Percentiles rank a stretch among this genome's conserved stretches.
These are phyloP conservation scores for Sphinx pinastri DNA, from an alignment of 2,888 invertebrate species.

Conservation along the genomic window DNA sequence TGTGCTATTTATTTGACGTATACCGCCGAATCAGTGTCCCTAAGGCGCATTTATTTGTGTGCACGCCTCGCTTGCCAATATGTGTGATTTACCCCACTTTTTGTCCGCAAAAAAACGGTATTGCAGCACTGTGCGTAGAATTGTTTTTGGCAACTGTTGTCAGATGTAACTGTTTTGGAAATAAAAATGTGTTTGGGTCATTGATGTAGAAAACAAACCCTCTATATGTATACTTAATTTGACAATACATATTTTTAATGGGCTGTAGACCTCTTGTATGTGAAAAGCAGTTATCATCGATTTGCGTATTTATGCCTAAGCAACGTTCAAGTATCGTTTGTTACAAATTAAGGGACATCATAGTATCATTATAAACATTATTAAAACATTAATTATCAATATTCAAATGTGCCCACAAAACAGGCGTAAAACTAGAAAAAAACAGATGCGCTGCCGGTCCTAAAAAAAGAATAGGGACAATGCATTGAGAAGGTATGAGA, in stretches of 20 bases:
- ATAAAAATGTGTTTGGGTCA: not conserved
- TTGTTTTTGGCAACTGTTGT: conserved; percentile 17
- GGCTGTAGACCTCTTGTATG: not conserved
- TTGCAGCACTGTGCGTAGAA: conserved; percentile 20
- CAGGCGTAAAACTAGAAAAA: too few relatives aligned
- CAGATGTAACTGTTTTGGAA: not conserved
- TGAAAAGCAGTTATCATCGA: too few relatives aligned
- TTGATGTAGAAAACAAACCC: too few relatives aligned
- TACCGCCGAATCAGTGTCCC: conserved; percentile 72
- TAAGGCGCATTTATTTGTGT: conserved; percentile 73
- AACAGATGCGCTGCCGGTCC: too few relatives aligned
- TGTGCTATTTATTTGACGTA: conserved; percentile 71
- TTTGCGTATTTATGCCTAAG: too few relatives aligned
- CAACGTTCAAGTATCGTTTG: too few relatives aligned
- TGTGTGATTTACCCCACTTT: conserved; percentile 60
- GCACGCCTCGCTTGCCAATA: conserved; percentile 64
- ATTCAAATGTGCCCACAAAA: too few relatives aligned
- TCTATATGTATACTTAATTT: not conserved
- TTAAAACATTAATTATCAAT: too few relatives aligned
- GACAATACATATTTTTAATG: not conserved
- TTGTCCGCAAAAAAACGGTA: conserved; percentile 29
- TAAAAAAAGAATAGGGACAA: too few relatives aligned
- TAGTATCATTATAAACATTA: too few relatives aligned
- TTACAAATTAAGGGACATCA: too few relatives aligned
- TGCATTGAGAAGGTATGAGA: too few relatives aligned